Evolutionary conservation across 2,113 vertebrate species (phyloP).

Genomic region (Cebus imitator): DNA sequence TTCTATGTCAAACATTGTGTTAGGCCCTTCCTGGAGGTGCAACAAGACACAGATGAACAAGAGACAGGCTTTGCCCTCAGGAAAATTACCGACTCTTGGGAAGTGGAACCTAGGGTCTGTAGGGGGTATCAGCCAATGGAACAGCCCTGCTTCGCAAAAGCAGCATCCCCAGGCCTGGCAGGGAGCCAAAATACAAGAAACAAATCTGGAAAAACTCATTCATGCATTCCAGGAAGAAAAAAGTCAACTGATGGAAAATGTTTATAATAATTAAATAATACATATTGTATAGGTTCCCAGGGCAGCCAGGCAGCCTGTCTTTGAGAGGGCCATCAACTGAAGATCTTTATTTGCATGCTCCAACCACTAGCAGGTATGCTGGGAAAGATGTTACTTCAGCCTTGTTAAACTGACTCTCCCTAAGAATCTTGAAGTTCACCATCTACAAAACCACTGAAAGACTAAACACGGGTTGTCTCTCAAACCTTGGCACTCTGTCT

Average conservation of each 20-base stretch:
- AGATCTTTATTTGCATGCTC: background rate
- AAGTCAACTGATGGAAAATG: background rate
- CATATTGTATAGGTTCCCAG: background rate
- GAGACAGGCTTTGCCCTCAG: background rate
- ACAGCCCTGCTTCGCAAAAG: background rate
- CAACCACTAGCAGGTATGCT: background rate
- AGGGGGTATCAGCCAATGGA: background rate
- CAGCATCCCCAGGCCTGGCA: background rate
- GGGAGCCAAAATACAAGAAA: background rate
- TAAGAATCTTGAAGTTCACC: background rate
- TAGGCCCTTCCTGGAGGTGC: background rate
- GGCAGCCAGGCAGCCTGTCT: background rate
- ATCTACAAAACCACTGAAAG: background rate
- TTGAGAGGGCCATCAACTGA: background rate
- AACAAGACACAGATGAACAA: background rate
- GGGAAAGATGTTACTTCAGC: background rate
- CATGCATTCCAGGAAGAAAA: background rate
- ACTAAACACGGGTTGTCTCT: background rate
- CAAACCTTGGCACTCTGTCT: background rate
- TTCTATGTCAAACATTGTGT: background rate
- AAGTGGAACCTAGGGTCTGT: background rate
- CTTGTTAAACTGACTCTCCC: background rate
- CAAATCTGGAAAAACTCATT: slow-evolving; percentile 1
- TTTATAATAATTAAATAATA: background rate
- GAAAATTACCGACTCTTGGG: background rate